A percentile compares a stretch with the other conserved stretches of the same genome.
phyloP scores from a whole-genome alignment of 2,888 invertebrate species.

The Troides oblongomaculatus region DNA sequence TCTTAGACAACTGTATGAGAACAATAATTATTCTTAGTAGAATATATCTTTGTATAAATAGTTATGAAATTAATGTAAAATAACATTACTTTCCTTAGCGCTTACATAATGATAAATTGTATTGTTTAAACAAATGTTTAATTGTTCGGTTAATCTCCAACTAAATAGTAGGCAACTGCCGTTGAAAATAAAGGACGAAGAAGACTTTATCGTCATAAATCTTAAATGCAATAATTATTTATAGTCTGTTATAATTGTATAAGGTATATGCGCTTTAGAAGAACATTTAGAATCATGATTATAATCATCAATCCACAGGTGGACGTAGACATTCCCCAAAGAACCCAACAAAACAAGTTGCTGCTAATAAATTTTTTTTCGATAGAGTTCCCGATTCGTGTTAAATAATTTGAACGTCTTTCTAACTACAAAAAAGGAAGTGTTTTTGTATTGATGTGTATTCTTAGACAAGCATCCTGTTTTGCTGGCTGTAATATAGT shows the following conservation, averaged over 20 bases:
- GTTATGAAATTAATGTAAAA: not conserved
- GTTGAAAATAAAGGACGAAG: conserved; percentile 1
- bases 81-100: not conserved
- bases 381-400: too few species aligned
- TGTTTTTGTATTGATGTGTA: too few species aligned
- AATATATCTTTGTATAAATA: not conserved
- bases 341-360: too few species aligned
- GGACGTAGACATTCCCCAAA: too few species aligned
- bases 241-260: not conserved
- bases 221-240: not conserved
- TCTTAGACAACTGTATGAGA: not conserved
- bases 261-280: not conserved
- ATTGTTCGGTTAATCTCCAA: conserved; percentile 8
- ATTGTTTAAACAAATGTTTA: conserved; percentile 6
- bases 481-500: too few species aligned
- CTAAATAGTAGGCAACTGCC: not conserved
- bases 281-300: too few species aligned
- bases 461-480: too few species aligned
- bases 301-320: too few species aligned
- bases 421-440: too few species aligned
- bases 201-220: not conserved
- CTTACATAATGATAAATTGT: conserved; percentile 13
- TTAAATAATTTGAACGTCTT: too few species aligned
- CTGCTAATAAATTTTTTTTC: too few species aligned
- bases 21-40: not conserved